phyloP scores from a whole-genome alignment of 2,797 vertebrate genomes.

The Valencia hispanica region DNA sequence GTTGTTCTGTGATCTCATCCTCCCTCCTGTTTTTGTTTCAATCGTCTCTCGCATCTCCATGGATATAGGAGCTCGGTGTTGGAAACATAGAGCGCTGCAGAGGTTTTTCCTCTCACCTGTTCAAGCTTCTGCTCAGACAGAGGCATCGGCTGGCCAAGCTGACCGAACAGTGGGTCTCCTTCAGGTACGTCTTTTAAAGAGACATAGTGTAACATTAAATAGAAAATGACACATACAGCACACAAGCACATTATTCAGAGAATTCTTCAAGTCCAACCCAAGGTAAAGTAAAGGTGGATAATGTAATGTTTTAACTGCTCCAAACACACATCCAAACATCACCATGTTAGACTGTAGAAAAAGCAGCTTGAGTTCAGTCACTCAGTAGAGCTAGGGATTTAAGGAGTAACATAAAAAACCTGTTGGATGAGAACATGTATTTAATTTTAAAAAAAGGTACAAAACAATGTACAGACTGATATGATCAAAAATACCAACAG shows the following conservation, averaged over 20 bases:
- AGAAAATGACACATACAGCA: not conserved
- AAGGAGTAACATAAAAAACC: too few relatives aligned
- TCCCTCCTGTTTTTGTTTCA: not conserved
- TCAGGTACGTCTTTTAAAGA: slow-evolving; percentile 81
- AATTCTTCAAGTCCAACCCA: not conserved
- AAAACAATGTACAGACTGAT: too few relatives aligned
- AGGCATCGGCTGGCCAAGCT: slow-evolving; percentile 84
- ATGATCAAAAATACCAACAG: too few relatives aligned
- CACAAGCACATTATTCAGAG: not conserved
- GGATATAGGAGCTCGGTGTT: slow-evolving; percentile 87
- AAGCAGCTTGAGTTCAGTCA: too few relatives aligned
- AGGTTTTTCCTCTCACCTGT: slow-evolving; percentile 92
- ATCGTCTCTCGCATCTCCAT: slow-evolving; percentile 7
- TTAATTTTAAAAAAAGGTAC: too few relatives aligned
- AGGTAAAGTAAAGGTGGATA: not conserved
- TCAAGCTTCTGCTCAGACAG: slow-evolving; percentile 89
- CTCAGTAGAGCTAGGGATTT: too few relatives aligned
- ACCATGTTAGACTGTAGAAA: too few relatives aligned
- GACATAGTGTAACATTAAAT: not conserved
- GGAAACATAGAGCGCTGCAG: slow-evolving; percentile 89
- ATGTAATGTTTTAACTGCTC: not conserved
- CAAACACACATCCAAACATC: not conserved
- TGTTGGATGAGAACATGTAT: too few relatives aligned
- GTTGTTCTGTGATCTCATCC: too few relatives aligned
- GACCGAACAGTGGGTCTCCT: slow-evolving; percentile 88